A percentile compares a stretch with the other conserved stretches of the same genome.
phyloP scores from a whole-genome alignment of 2,797 vertebrate species.

The Notolabrus celidotus region DNA sequence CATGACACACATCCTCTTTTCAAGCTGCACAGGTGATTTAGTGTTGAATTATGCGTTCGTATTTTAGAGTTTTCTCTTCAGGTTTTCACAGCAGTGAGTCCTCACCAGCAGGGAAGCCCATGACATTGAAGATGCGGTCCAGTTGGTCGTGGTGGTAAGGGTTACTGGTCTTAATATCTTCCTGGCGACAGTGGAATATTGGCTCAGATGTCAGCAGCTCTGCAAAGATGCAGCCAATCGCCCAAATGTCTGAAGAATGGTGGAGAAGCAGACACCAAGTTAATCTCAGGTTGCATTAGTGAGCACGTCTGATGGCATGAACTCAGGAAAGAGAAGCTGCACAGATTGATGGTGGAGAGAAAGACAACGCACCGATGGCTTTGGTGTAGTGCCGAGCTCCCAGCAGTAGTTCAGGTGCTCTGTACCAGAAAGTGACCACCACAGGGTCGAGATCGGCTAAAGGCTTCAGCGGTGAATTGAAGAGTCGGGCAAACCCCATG shows the following conservation, averaged over 20 bases:
- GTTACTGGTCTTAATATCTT: conserved; percentile 99
- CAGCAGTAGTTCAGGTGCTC: conserved; percentile 98
- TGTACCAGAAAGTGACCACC: conserved; percentile 99
- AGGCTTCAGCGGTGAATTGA: conserved; percentile 99
- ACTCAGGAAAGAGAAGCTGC: neutral
- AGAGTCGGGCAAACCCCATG: conserved; percentile 99
- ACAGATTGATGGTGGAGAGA: neutral
- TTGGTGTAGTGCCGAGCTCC: conserved; percentile 99
- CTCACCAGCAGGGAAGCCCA: conserved; percentile 99
- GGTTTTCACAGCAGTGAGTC: neutral
- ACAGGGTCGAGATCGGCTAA: conserved; percentile 99
- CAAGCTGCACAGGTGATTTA: neutral
- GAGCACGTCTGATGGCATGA: neutral
- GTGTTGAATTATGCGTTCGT: too few species aligned
- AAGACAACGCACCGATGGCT: conserved; percentile 97
- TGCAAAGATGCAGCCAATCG: conserved; percentile 99
- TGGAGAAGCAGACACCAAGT: neutral
- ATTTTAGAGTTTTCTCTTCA: neutral
- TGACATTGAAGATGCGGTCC: conserved; percentile 99
- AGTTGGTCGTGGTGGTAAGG: conserved; percentile 99
- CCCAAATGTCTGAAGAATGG: conserved; percentile 94
- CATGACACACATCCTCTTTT: neutral
- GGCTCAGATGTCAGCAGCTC: conserved; percentile 99
- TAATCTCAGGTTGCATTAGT: neutral
- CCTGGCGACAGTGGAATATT: conserved; percentile 99